Conservation (phyloP, 2,113 vertebrate genomes). For the Mastomys coucha region DNA sequence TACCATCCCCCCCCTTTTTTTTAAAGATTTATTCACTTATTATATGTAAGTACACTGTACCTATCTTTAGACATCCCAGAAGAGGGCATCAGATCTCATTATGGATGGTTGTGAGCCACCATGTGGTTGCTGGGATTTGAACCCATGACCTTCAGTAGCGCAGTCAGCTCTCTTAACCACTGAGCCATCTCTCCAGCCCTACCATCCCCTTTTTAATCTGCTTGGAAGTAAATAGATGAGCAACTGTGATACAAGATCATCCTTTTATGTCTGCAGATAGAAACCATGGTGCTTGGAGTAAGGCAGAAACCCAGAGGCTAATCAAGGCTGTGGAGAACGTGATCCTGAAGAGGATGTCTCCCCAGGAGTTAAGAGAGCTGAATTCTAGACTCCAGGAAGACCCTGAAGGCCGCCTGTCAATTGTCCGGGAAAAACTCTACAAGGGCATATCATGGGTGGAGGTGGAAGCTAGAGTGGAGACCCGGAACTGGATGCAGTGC, state of each 20-base stretch:
- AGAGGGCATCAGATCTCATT: no score
- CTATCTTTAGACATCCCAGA: no score
- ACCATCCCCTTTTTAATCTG: not conserved
- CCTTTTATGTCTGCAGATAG: slow-evolving; percentile 65
- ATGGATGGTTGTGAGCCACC: no score
- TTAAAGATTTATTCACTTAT: no score
- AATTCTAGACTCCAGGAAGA: not conserved
- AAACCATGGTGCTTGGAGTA: slow-evolving; percentile 86
- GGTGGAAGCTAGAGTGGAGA: slow-evolving; percentile 86
- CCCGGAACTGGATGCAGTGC: slow-evolving; percentile 88
- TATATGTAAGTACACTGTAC: no score
- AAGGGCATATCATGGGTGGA: slow-evolving; percentile 85
- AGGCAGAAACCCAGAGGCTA: slow-evolving; percentile 81
- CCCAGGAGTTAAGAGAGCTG: not conserved
- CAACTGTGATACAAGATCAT: not conserved
- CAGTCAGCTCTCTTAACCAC: no score
- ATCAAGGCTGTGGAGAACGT: slow-evolving; percentile 83
- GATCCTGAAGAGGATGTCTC: slow-evolving; percentile 79
- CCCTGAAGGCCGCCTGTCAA: not conserved
- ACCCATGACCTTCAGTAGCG: no score
- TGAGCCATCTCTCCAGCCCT: no score
- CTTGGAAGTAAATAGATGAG: not conserved
- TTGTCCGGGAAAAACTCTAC: slow-evolving; percentile 80
- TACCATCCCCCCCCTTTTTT: not conserved
- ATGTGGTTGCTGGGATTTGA: no score